A percentile compares a stretch with the other conserved stretches of the same genome.
Conservation (phyloP, 1,140 invertebrate genomes). For the Panagrolaimus sp. region DNA sequence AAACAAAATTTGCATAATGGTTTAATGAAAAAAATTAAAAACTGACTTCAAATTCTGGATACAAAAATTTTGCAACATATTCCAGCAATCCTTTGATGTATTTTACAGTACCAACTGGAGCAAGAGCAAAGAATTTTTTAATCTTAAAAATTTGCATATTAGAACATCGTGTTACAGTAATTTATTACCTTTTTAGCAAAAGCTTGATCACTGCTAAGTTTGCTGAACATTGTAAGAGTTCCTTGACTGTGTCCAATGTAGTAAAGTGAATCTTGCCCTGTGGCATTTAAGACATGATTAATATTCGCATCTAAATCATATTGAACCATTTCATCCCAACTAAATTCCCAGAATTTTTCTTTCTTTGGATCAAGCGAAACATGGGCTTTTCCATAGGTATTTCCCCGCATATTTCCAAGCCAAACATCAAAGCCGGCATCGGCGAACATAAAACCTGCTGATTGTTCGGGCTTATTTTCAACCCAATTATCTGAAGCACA, state of each 20-base stretch:
- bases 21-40: not conserved
- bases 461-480: constrained; percentile 27
- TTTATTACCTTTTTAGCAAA: constrained; percentile 10
- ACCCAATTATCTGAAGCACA: constrained; percentile 68
- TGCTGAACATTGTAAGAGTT: constrained; percentile 60
- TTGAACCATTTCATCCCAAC: constrained; percentile 65
- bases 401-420: constrained; percentile 69
- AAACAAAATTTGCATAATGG: too few species aligned
- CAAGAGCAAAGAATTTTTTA: constrained; percentile 37
- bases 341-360: constrained; percentile 34
- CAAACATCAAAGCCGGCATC: constrained; percentile 72
- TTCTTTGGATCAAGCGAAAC: constrained; percentile 8
- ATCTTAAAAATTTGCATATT: not conserved
- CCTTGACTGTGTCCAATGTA: constrained; percentile 63
- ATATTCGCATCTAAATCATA: constrained; percentile 70
- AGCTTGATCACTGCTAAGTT: constrained; percentile 43
- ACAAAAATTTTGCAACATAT: constrained; percentile 25
- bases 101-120: constrained; percentile 35
- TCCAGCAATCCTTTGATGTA: constrained; percentile 33
- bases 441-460: constrained; percentile 63
- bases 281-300: constrained; percentile 65
- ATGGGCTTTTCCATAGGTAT: constrained; percentile 66
- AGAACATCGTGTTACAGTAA: constrained; percentile 13
- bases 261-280: constrained; percentile 49
- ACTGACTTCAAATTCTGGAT: not conserved